Conservation (phyloP, 1,140 invertebrate genomes). For the Delia radicum region DNA sequence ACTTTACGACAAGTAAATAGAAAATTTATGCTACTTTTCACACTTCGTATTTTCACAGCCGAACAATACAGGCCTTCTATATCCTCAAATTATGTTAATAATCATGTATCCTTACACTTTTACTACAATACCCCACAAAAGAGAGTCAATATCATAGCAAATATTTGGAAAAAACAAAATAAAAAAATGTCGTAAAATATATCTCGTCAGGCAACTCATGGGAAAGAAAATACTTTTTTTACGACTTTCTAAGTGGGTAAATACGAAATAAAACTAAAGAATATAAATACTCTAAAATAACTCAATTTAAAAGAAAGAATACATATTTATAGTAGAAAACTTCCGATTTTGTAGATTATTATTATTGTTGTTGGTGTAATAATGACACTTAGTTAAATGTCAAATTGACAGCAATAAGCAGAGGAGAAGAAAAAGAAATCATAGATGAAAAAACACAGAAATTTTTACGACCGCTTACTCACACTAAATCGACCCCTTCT, state of each 20-base stretch:
- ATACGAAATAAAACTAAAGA: neutral
- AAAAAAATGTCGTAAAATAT: constrained; percentile 7
- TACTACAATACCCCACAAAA: neutral
- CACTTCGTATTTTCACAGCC: neutral
- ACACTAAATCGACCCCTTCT: neutral
- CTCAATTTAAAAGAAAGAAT: constrained; percentile 1
- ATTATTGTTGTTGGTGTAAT: neutral
- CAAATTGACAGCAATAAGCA: constrained; percentile 20
- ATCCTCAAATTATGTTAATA: neutral
- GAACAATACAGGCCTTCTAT: neutral
- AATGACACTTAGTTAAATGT: constrained; percentile 23
- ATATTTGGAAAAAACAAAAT: neutral
- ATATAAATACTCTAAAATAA: neutral
- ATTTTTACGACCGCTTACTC: constrained; percentile 6
- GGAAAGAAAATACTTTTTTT: constrained; percentile 3
- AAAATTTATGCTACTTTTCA: constrained; percentile 1
- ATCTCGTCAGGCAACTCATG: neutral
- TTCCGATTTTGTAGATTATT: neutral
- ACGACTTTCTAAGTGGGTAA: constrained; percentile 16
- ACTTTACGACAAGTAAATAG: neutral
- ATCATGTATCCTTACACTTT: neutral
- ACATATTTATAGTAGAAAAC: neutral
- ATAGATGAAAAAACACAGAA: neutral
- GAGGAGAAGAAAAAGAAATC: neutral
- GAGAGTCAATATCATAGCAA: constrained; percentile 14